Base-by-base conservation (phyloP, 2,113 vertebrate species). In the Propithecus coquereli region DNA sequence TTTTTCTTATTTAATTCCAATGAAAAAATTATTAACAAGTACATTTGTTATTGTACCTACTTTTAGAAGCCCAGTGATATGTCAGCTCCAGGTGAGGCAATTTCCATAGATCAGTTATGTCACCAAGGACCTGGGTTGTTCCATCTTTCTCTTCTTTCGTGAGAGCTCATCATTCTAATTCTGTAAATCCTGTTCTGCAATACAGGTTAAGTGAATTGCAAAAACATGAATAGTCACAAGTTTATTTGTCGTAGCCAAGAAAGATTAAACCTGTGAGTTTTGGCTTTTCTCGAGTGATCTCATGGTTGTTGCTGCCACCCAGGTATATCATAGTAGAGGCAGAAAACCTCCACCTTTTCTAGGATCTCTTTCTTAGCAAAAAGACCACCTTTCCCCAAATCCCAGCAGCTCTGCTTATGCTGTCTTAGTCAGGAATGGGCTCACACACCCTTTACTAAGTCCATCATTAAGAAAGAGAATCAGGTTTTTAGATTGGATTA, bases 341-440 rank as follows among this genome's bases (percentile, higher is more conserved):
- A 90, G 43, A n/a, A 47, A 45, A 45, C 20, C 3, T 54, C 25
- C 22, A 12, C 32, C 16, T 63, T n/a, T n/a, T 6, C 2, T 27
- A 25, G 27, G 2, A 11, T 14, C 2, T 80, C 12, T 82, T 63
- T 18, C 34, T 66, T 17, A 32, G 23, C 40, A 40, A 70, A 27
- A 85, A 47, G 43, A 18, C 7, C 5, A 37, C 2, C 30, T 71
- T 47, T 77, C 2, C 6, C 12, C 11, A 7, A 81, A 10, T 1
- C 7, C 6, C 47, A 22, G 4, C 1, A 6, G 11, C 5, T 6
- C 3, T 20, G 6, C 14, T 57, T 57, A 12, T 4, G 5, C 22
- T 1, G 25, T 30, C 17, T 84, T 12, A 25, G 0, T 17, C 20
- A 40, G 43, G 20, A 94, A 30, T n/a, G 34, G n/a, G 73, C 7